phyloP scores from a whole-genome alignment of 2,113 vertebrate genomes.

The Chitala chitala region DNA sequence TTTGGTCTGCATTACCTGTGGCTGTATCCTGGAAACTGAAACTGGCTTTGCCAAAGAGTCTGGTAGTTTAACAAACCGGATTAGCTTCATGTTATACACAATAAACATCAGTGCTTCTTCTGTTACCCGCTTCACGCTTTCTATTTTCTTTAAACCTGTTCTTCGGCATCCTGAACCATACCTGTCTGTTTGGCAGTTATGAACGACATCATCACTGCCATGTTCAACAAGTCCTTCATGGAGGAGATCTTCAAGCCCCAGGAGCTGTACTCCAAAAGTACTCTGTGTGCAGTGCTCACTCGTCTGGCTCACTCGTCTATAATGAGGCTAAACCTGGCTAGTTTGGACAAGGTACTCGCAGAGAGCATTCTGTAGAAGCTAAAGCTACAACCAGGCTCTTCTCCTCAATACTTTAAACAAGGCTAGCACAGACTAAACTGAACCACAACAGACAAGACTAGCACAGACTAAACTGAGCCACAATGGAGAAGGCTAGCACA shows the following conservation, averaged over 20 bases:
- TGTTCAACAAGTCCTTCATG: constrained; percentile 96
- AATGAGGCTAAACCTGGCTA: constrained; percentile 95
- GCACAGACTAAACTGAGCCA: neutral
- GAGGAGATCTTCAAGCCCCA: constrained; percentile 96
- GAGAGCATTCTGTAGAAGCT: too few species aligned
- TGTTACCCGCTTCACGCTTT: too few species aligned
- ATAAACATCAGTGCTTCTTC: too few species aligned
- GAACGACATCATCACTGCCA: constrained; percentile 96
- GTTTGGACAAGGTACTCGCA: constrained; percentile 92
- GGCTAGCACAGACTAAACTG: constrained; percentile 90
- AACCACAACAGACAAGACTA: neutral
- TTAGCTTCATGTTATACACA: too few species aligned
- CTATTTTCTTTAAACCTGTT: too few species aligned
- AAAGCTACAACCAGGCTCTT: too few species aligned
- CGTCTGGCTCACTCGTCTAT: constrained; percentile 93
- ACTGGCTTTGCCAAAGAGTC: too few species aligned
- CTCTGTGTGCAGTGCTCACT: constrained; percentile 86
- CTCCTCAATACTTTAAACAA: too few species aligned
- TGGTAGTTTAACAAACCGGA: too few species aligned
- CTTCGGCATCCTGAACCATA: constrained; percentile 27
- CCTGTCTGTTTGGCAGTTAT: constrained; percentile 75
- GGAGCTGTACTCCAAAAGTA: constrained; percentile 95
- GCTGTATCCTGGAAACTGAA: too few species aligned
- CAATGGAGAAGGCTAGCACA: neutral
- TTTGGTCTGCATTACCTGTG: too few species aligned